Base-by-base conservation (phyloP, 2,113 vertebrate genomes). In the Xenopus borealis region DNA sequence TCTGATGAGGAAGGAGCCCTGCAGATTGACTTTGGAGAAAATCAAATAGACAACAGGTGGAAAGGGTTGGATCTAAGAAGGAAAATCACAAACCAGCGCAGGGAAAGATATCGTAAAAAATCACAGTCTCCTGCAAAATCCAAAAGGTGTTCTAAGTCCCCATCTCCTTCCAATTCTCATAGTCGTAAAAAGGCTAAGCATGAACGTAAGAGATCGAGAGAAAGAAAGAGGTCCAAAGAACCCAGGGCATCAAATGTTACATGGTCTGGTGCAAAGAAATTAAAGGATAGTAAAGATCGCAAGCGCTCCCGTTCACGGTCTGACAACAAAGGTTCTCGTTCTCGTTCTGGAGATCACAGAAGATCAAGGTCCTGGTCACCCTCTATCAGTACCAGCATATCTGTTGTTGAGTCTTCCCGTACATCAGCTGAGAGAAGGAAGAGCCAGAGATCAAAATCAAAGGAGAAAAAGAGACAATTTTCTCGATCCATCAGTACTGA, bases 21-120 rank as follows among this genome's bases (percentile, higher is more conserved):
- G 53, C 88, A 84, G 79, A 85, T 87, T 17, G 88, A 89, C 72
- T 85, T 90, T 0, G 85, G 86, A 0, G 74, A 83, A 0, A 78
- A 86, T 14, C 4, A 84, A 0, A 3, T 79, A 0, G 88, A 89
- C 3, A 72, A 82, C 0, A 93, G 94, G 75, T 89, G 91, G 74
- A 89, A 92, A 0, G 80, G 90, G n/a, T 90, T 94, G 72, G 95
- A 96, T 78, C 78, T 95, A 20, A 91, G 95, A 12, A 87, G 93
- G 19, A 96, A 97, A 78, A 90, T 96, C 66, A 92, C 95, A 33
- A 95, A 87, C 20, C 88, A 92, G 44, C 85, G 94, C 1, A 93
- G 94, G 10, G 93, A 94, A 65, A 88, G 92, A 12, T 94, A 92
- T 57, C 87, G 88, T 5, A 85, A 86, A 71, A 76, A 85, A 40